These are phyloP conservation scores for Delia radicum DNA, from an alignment of 1,140 invertebrate genomes.

Conservation along the genomic window DNA sequence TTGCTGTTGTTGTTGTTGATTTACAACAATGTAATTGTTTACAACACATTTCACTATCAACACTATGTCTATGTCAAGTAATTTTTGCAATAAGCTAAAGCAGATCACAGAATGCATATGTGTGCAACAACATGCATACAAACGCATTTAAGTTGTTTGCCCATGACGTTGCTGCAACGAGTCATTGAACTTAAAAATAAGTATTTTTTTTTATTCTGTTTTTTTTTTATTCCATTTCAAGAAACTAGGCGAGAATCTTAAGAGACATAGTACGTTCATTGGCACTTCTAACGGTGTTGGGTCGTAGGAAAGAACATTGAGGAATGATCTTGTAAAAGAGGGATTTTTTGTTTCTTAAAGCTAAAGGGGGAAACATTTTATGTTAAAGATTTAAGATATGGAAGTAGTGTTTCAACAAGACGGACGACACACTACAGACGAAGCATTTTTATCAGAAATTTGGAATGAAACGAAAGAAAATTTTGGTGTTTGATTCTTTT, in stretches of 20 bases:
- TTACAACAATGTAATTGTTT: conserved; percentile 8
- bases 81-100: not conserved
- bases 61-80: conserved; percentile 22
- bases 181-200: conserved; percentile 48
- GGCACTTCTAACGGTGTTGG: conserved; percentile 20
- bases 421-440: no score
- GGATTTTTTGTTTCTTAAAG: not conserved
- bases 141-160: conserved; percentile 26
- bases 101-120: not conserved
- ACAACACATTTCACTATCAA: conserved; percentile 23
- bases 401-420: no score
- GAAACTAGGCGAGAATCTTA: conserved; percentile 18
- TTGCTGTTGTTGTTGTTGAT: conserved; percentile 15
- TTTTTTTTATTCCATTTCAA: not conserved
- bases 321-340: not conserved
- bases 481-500: no score
- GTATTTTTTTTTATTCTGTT: not conserved
- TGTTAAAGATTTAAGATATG: no score
- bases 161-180: conserved; percentile 44
- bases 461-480: no score
- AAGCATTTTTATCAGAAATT: no score
- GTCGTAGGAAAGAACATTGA: not conserved
- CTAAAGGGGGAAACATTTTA: no score
- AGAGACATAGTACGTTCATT: conserved; percentile 12
- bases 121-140: not conserved